phyloP scores from a whole-genome alignment of 2,113 vertebrate genomes.

The Cyprinodon tularosa region DNA sequence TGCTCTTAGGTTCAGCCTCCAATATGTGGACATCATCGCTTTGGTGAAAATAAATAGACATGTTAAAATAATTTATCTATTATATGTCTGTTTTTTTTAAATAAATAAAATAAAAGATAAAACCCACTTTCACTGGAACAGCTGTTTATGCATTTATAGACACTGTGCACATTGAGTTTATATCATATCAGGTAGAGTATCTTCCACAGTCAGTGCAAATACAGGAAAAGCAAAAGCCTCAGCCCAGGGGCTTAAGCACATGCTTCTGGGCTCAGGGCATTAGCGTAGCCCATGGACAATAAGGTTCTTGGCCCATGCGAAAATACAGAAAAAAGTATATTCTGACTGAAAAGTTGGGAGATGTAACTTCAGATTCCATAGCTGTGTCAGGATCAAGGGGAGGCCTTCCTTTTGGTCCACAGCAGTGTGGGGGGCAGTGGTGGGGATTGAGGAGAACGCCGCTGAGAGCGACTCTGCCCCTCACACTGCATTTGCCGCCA shows the following conservation, averaged over 20 bases:
- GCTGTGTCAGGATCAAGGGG: conserved; percentile 51
- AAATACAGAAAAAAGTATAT: not conserved
- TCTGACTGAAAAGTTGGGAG: conserved; percentile 14
- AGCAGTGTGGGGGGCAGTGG: conserved; percentile 79
- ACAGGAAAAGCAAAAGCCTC: conserved; percentile 25
- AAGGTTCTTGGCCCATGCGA: conserved; percentile 33
- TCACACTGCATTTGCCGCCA: conserved; percentile 88
- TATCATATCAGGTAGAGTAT: not conserved
- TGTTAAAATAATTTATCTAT: not conserved
- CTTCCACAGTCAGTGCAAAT: conserved; percentile 42
- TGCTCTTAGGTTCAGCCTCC: conserved; percentile 21
- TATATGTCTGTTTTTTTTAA: conserved; percentile 17
- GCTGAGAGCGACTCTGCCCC: conserved; percentile 82
- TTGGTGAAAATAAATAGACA: conserved; percentile 37
- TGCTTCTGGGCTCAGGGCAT: conserved; percentile 11
- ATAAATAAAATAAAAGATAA: conserved; percentile 17
- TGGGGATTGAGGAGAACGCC: conserved; percentile 77
- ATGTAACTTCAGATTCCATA: conserved; percentile 9
- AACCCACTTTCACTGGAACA: not conserved
- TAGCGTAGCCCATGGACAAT: conserved; percentile 14
- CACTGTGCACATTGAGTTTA: conserved; percentile 9
- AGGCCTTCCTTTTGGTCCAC: conserved; percentile 86
- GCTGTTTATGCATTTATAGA: not conserved
- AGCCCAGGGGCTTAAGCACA: conserved; percentile 35
- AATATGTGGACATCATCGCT: conserved; percentile 7